These are phyloP conservation scores for Congeria kusceri DNA, from an alignment of 2,888 invertebrate species.

Conservation along the genomic window DNA sequence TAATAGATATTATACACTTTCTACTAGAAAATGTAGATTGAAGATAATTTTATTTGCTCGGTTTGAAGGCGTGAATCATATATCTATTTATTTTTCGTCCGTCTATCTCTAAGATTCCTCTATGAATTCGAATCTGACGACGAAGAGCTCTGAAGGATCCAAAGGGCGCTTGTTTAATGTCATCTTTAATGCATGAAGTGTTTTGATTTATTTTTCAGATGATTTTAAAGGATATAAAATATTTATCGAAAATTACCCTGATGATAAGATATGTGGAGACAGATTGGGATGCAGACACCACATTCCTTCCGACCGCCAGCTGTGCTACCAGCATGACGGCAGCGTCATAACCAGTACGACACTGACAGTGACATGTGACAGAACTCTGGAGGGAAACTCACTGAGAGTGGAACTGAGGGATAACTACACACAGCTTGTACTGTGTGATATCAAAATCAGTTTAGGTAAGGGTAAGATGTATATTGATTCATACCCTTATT, in stretches of 20 bases:
- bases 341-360: neutral
- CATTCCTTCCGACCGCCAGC: neutral
- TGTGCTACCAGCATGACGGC: constrained; percentile 12
- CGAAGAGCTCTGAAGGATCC: too few species aligned
- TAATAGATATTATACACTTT: too few species aligned
- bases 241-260: constrained; percentile 12
- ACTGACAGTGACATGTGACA: constrained; percentile 3
- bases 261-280: neutral
- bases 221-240: constrained; percentile 17
- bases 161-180: too few species aligned
- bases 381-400: constrained; percentile 10
- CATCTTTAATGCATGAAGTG: neutral
- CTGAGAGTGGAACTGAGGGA: constrained; percentile 12
- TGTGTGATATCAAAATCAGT: constrained; percentile 24
- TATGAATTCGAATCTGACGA: too few species aligned
- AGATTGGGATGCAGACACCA: neutral
- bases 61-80: too few species aligned
- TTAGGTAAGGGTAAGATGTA: neutral
- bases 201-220: constrained; percentile 7
- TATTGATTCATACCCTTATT: too few species aligned
- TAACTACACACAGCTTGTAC: constrained; percentile 13
- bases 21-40: too few species aligned
- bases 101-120: too few species aligned
- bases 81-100: too few species aligned
- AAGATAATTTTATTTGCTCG: too few species aligned